phyloP scores from a whole-genome alignment of 2,797 vertebrate genomes.

The Xenopus petersii region DNA sequence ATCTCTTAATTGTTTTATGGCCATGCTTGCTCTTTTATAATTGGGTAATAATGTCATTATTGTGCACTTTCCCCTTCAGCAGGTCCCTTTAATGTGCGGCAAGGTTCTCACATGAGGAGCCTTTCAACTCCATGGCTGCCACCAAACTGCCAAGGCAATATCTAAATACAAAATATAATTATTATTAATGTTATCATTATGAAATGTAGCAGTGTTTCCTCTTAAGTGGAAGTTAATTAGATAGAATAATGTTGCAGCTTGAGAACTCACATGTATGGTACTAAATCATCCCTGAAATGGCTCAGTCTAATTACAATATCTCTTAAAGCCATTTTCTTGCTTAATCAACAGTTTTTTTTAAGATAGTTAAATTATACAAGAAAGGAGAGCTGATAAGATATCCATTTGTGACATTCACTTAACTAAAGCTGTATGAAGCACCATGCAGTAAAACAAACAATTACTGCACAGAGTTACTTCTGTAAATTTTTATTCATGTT shows the following conservation, averaged over 20 bases:
- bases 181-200: slow-evolving; percentile 43
- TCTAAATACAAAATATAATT: slow-evolving; percentile 28
- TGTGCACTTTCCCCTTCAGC: neutral
- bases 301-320: slow-evolving; percentile 25
- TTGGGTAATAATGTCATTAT: slow-evolving; percentile 17
- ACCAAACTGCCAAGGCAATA: slow-evolving; percentile 5
- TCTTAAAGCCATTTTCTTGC: slow-evolving; percentile 23
- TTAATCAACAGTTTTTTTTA: slow-evolving; percentile 28
- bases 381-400: slow-evolving; percentile 2
- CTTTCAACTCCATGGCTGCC: slow-evolving; percentile 1
- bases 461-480: too few species aligned
- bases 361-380: slow-evolving; percentile 14
- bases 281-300: slow-evolving; percentile 41
- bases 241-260: slow-evolving; percentile 32
- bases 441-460: too few species aligned
- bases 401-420: too few species aligned
- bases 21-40: slow-evolving; percentile 5
- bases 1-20: slow-evolving; percentile 15
- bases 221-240: slow-evolving; percentile 44
- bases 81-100: neutral
- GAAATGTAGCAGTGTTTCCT: slow-evolving; percentile 26
- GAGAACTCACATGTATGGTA: slow-evolving; percentile 20
- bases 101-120: neutral
- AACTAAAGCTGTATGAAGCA: neutral
- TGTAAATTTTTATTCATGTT: too few species aligned